Base-by-base conservation (phyloP, 2,888 invertebrate species). In the Dichetophora obliterata region DNA sequence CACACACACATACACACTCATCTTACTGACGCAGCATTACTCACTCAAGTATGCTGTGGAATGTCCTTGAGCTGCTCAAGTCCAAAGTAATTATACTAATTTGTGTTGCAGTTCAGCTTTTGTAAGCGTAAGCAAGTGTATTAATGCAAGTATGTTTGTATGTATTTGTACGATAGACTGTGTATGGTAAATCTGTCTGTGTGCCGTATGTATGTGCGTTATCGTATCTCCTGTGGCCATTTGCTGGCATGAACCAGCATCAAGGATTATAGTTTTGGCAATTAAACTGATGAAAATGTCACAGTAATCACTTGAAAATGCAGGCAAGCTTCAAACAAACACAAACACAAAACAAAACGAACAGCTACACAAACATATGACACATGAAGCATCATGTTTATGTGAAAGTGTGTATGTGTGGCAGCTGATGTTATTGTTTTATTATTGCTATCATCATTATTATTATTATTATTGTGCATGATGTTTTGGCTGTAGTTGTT, bases 231-330 rank as follows among this genome's bases (percentile, higher is more conserved):
- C 57, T 57, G 24, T 19, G 19, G 59, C 59, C 22, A 59, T 27
- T 59, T 22, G 19, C 22, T 27, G 59, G 14, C 16, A 59, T 27
- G 3, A 24, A 54, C 19, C 22, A 59, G 54, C 74, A 74, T 66
- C 74, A 61, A 50, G 57, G 76, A 72, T 76, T 76, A 73, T 66
- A 73, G 66, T 73, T 75, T 73, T 70, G 68, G 76, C 78, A 75
- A 78, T 78, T 78, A 75, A 78, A 78, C 76, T 78, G 78, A 74
- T 78, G 78, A 59, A 72, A 48, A 66, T 75, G 57, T 61, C 75
- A 57, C 74, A 76, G 69, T 70, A 72, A 76, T 70, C 76, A 78
- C 75, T 75, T 68, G 68, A 61, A 78, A 75, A 75, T 70, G 69
- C 50, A 52, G 69, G 63, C 69, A 16, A 34, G 24, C 74, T 14